Evolutionary conservation across 2,113 vertebrate genomes (phyloP).

Genomic region (Cephalopholis sonnerati): DNA sequence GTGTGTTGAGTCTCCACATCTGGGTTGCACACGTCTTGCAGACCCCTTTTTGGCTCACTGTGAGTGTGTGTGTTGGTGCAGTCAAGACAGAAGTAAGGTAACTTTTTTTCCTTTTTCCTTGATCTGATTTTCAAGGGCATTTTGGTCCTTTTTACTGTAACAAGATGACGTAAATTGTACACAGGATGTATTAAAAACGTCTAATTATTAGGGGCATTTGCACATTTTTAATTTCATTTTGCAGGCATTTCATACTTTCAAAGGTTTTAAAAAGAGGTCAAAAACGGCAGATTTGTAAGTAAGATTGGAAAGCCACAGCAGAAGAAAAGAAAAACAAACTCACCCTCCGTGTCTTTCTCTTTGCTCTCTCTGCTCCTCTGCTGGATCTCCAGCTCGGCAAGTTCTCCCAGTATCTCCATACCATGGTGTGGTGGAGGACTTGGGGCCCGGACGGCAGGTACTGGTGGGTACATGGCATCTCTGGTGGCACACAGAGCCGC

Average conservation of each 20-base stretch:
- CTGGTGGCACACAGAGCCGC: slow-evolving; percentile 89
- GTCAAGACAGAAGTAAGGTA: neutral
- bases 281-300: neutral
- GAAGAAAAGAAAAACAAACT: slow-evolving; percentile 11
- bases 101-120: slow-evolving; percentile 16
- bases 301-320: neutral
- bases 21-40: slow-evolving; percentile 59
- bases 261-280: neutral
- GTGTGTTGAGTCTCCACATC: slow-evolving; percentile 45
- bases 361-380: slow-evolving; percentile 71
- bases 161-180: neutral
- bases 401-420: slow-evolving; percentile 93
- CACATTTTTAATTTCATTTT: neutral
- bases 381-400: slow-evolving; percentile 91
- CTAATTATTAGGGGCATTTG: neutral
- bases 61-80: slow-evolving; percentile 23
- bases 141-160: slow-evolving; percentile 17
- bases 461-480: slow-evolving; percentile 80
- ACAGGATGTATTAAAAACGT: neutral
- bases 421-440: slow-evolving; percentile 84
- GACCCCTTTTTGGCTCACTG: slow-evolving; percentile 33
- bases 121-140: slow-evolving; percentile 30
- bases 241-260: neutral
- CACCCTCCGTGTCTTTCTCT: slow-evolving; percentile 75
- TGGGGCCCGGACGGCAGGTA: slow-evolving; percentile 32